Evolutionary conservation across 2,113 vertebrate species (phyloP).

Genomic region (Zosterops japonicus): DNA sequence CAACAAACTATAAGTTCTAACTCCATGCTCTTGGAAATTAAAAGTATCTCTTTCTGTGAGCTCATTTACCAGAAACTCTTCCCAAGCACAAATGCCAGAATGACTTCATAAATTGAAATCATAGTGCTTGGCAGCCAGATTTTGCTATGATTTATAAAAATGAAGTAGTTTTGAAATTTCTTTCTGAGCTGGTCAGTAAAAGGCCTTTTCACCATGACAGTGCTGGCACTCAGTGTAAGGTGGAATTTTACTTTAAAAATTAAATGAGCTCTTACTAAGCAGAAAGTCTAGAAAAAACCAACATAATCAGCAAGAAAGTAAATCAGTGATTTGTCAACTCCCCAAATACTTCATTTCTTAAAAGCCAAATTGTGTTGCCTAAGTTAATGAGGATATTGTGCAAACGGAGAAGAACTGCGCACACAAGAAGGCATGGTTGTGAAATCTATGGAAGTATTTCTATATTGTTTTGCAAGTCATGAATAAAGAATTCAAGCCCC

Average conservation of each 20-base stretch:
- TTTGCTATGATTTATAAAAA: conserved; percentile 37
- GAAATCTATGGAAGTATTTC: neutral
- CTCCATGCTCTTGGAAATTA: neutral
- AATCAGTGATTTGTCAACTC: neutral
- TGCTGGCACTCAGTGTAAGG: neutral
- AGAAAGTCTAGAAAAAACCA: neutral
- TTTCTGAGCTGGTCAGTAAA: neutral
- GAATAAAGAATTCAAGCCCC: neutral
- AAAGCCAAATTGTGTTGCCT: neutral
- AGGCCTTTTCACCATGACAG: neutral
- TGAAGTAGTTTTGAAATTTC: neutral
- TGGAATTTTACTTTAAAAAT: conserved; percentile 1
- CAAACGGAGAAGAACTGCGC: neutral
- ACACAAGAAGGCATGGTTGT: neutral
- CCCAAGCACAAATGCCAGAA: neutral
- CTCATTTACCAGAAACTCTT: neutral
- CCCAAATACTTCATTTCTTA: neutral
- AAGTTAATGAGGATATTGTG: neutral
- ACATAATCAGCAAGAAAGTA: neutral
- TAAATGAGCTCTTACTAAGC: neutral
- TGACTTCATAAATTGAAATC: neutral
- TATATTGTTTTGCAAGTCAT: neutral
- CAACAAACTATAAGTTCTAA: neutral
- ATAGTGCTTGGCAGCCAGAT: neutral
- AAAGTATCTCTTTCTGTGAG: neutral